These are phyloP conservation scores for Xanthostigma xanthostigma DNA, from an alignment of 2,888 invertebrate genomes.

Conservation along the genomic window DNA sequence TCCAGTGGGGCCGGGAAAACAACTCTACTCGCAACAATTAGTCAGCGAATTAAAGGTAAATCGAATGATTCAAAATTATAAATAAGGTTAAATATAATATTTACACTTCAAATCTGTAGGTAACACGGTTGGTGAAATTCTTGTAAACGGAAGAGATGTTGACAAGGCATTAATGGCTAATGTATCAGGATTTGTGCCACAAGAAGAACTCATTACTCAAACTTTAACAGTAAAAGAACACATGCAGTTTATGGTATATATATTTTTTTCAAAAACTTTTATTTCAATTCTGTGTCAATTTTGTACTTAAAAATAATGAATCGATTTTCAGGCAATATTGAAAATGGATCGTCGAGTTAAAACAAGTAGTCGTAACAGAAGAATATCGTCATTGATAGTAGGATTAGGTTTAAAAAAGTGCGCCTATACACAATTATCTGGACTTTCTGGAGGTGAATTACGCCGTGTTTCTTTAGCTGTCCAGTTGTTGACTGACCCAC, in stretches of 20 bases:
- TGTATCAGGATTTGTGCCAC: constrained; percentile 74
- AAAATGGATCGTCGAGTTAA: constrained; percentile 51
- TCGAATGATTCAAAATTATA: not conserved
- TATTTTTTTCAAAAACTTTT: not conserved
- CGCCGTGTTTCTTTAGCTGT: constrained; percentile 76
- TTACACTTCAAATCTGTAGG: constrained; percentile 20
- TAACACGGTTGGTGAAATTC: constrained; percentile 48
- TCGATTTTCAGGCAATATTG: constrained; percentile 45
- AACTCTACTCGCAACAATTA: constrained; percentile 55
- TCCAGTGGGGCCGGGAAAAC: constrained; percentile 65
- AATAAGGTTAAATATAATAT: not conserved
- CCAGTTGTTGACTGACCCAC: constrained; percentile 74
- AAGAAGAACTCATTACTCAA: constrained; percentile 67
- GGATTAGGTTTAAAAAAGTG: constrained; percentile 62
- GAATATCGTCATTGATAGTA: constrained; percentile 35
- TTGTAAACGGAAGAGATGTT: constrained; percentile 51
- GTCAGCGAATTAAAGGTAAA: constrained; percentile 48
- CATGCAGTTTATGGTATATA: constrained; percentile 68
- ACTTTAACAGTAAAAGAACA: constrained; percentile 69
- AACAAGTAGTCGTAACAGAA: constrained; percentile 18
- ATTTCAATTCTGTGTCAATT: not conserved
- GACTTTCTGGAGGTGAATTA: constrained; percentile 79
- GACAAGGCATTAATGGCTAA: constrained; percentile 49
- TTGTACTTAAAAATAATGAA: constrained; percentile 2
- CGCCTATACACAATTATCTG: constrained; percentile 51